Base-by-base conservation (phyloP, 1,140 invertebrate species). In the Tenebrio molitor region DNA sequence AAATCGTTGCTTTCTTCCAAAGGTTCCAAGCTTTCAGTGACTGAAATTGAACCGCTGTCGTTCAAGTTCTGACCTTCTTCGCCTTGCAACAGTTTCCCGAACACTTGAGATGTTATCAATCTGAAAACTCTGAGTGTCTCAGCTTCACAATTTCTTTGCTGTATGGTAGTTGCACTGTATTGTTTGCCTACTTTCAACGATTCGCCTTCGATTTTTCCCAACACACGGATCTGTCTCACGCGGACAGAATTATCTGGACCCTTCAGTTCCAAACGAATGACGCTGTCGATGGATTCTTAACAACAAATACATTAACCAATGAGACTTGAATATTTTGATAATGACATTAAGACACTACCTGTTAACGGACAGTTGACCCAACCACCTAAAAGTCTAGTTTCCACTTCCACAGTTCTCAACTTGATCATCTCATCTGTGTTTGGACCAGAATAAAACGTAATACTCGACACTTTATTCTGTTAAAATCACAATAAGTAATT, bases 41-140 rank as follows among this genome's bases (percentile, higher is more conserved):
- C 74, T 67, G 80, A 69, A 86, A 84, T 62, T 84, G 83, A 80
- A 50, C 81, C 80, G 33, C 81, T 84, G 2, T 82, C 81, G 8
- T 81, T 83, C 25, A 72, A 53, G 66, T 86, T 85, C 15, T 81
- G 78, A 7, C 78, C 78, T 41, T 80, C 79, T 72, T 88, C 87
- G 1, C 88, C 88, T 77, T 87, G 85, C 70, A 98, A 91, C 10
- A 98, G 85, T 81, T 95, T 95, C 0, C 96, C 96, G 86, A 98
- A 98, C 83, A 93, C 94, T 88, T 96, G 93, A 74, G 94, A 93
- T 0, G 96, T 97, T 3, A 99, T 92, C 0, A 97, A 86, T n/a
- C 96, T 87, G 81, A 99, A 98, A 0, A 99, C 96, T 79, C 94
- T 89, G 6, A 99, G 84, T 0, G 97, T 98, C 85, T 99, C 96